These are phyloP conservation scores for Carapus acus DNA, from an alignment of 2,797 vertebrate genomes.

Conservation along the genomic window DNA sequence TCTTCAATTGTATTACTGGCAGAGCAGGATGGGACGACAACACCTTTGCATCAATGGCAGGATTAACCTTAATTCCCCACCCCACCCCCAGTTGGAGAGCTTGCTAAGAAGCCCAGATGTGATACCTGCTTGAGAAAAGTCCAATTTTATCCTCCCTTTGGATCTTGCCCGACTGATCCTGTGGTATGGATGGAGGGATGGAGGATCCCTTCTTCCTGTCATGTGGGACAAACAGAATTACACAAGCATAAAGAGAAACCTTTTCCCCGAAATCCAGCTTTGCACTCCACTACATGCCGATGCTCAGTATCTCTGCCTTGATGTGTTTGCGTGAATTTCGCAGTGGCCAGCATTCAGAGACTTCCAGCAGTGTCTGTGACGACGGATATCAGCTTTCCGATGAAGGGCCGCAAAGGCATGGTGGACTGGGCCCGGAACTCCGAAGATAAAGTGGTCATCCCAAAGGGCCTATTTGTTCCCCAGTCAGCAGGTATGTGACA, in stretches of 20 bases:
- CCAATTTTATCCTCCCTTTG: slow-evolving; percentile 46
- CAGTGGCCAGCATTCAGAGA: slow-evolving; percentile 98
- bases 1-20: slow-evolving; percentile 59
- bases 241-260: too few species aligned
- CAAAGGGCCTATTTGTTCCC: slow-evolving; percentile 94
- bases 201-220: slow-evolving; percentile 21
- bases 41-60: slow-evolving; percentile 57
- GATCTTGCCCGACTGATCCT: too few species aligned
- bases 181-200: too few species aligned
- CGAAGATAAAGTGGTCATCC: slow-evolving; percentile 96
- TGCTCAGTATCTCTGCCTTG: slow-evolving; percentile 24
- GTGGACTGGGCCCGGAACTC: slow-evolving; percentile 99
- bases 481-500: slow-evolving; percentile 85
- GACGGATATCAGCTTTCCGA: slow-evolving; percentile 98
- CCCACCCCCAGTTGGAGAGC: slow-evolving; percentile 44
- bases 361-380: slow-evolving; percentile 94
- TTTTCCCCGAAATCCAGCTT: neutral
- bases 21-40: slow-evolving; percentile 52
- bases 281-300: slow-evolving; percentile 16
- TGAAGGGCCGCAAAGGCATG: slow-evolving; percentile 99
- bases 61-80: slow-evolving; percentile 62
- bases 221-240: too few species aligned
- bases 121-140: slow-evolving; percentile 53
- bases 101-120: slow-evolving; percentile 52
- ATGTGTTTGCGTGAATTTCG: slow-evolving; percentile 37